Evolutionary conservation across 1,140 invertebrate genomes (phyloP).

Genomic region (Scaptomyza pallida): DNA sequence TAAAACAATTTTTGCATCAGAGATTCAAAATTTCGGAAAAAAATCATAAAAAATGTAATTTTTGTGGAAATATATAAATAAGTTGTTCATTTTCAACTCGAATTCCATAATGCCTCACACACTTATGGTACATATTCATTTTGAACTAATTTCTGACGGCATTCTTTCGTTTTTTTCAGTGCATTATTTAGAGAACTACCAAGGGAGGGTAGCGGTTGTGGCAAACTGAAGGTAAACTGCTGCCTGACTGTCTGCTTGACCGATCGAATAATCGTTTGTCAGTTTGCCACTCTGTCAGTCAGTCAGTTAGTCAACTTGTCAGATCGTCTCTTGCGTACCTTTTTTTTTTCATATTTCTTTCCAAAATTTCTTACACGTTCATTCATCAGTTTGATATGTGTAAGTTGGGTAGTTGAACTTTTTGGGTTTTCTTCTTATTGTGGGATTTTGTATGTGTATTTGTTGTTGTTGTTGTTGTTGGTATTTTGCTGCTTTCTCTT

Average conservation of each 20-base stretch:
- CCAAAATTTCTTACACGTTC: slow-evolving; percentile 63
- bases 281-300: slow-evolving; percentile 1
- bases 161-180: no score
- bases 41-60: no score
- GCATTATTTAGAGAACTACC: no score
- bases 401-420: neutral
- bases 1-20: no score
- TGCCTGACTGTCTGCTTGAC: slow-evolving; percentile 61
- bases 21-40: no score
- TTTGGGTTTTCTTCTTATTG: slow-evolving; percentile 17
- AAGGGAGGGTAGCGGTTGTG: slow-evolving; percentile 5
- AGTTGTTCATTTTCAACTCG: no score
- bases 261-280: slow-evolving; percentile 39
- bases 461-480: neutral
- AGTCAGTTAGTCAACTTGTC: slow-evolving; percentile 12
- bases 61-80: no score
- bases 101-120: no score
- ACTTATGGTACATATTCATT: no score
- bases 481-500: slow-evolving; percentile 64
- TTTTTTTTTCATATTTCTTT: no score
- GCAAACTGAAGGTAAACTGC: slow-evolving; percentile 13
- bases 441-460: neutral
- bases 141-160: no score
- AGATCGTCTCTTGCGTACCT: slow-evolving; percentile 19
- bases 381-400: slow-evolving; percentile 58